A percentile compares a stretch with the other conserved stretches of the same genome.
These are phyloP conservation scores for Cosmia pyralina DNA, from an alignment of 2,888 invertebrate genomes.

Conservation along the genomic window DNA sequence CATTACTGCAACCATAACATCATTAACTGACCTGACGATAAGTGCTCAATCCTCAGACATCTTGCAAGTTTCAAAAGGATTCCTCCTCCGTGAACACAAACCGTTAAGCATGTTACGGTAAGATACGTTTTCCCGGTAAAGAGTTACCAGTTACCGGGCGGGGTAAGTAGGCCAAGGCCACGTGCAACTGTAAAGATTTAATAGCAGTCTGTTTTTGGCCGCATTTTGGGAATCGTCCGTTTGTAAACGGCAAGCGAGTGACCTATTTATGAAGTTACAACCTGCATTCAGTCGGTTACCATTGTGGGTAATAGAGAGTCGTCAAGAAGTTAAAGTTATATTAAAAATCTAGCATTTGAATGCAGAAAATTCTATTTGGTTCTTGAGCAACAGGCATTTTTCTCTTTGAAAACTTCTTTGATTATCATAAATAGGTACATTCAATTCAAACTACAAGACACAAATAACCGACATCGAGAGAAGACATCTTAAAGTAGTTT, in stretches of 20 bases:
- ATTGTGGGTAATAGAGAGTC: neutral
- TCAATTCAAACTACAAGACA: neutral
- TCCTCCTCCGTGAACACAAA: constrained; percentile 27
- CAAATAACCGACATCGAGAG: neutral
- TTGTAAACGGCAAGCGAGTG: constrained; percentile 33
- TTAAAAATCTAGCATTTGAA: neutral
- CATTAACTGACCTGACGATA: constrained; percentile 32
- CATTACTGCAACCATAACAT: neutral
- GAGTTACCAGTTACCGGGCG: constrained; percentile 57
- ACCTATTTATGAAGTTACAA: constrained; percentile 22
- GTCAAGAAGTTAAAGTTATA: neutral
- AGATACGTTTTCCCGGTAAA: constrained; percentile 61
- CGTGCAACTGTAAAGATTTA: constrained; percentile 76
- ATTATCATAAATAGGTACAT: neutral
- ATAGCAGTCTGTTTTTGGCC: constrained; percentile 71
- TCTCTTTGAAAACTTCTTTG: neutral
- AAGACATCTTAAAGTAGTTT: neutral
- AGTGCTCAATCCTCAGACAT: constrained; percentile 38
- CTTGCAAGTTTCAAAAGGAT: constrained; percentile 53
- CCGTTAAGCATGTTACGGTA: constrained; percentile 45
- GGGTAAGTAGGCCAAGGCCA: constrained; percentile 75
- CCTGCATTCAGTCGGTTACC: neutral
- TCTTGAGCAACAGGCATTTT: neutral
- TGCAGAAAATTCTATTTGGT: neutral
- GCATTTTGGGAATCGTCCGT: constrained; percentile 45